Evolutionary conservation across 1,140 invertebrate species (phyloP), one percentile per base, ranked within the genome.

Genomic region (Lucilia sericata): DNA sequence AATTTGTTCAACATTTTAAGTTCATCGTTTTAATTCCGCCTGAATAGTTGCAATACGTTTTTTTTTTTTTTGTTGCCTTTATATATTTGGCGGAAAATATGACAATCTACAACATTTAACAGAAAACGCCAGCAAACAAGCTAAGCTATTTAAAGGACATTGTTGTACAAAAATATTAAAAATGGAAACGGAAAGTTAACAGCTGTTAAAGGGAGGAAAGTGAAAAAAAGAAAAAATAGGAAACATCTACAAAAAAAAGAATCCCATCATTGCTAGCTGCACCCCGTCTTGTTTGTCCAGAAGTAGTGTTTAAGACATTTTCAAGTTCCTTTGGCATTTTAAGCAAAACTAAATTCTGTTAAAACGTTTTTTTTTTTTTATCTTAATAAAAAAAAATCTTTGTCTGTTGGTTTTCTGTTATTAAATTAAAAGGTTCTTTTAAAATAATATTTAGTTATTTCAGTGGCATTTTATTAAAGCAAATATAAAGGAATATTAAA

Each of bases 151-250:
- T 5, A 75, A 75, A 21, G 74, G 74, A 75, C 30, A 75, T 34
- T 34, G 74, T 75, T 25, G 74, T 13, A 75, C 30, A 75, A 75
- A 75, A 75, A 75, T 21, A 14, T 75, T 36, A 75, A 42, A 42
- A 75, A 21, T 25, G 74, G 74, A 75, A 75, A 34, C 74, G 74
- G 74, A 75, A 75, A 75, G 21, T 75, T 55, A 55, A 17, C 51
- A 55, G 51, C 51, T 17, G 51, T 55, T 13, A 55, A 25, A 34
- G 51, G 17, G 51, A 55, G 51, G 17, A 12, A 55, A 55, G 12
- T 30, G 2, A 36, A 34, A 0, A 30, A 75, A 5, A 75, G 8
- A 9, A 7, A 12, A 55, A 55, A 17, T 14, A 12, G 12, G 51
- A 55, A 2, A 75, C 0, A 75, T 3, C 8, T 34, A 25, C 36